Conservation (phyloP, 2,797 vertebrate genomes). For the Aphelocoma californica region DNA sequence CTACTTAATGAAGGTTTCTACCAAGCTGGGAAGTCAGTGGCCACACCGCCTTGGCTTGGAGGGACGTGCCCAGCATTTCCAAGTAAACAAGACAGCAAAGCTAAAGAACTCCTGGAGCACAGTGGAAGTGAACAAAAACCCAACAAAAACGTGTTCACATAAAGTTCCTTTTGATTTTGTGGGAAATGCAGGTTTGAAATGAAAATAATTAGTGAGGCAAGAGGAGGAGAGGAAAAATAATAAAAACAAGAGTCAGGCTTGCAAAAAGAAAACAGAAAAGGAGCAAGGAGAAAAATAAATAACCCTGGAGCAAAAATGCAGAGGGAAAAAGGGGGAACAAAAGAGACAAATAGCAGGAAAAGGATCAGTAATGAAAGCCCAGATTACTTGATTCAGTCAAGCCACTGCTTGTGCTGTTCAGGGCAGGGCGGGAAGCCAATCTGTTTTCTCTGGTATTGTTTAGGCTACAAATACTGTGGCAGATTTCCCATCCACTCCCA, state of each 20-base stretch:
- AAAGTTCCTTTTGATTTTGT: constrained; percentile 12
- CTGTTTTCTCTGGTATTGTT: constrained; percentile 35
- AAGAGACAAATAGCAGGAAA: constrained; percentile 53
- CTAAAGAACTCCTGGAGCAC: not conserved
- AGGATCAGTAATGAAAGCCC: constrained; percentile 47
- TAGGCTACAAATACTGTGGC: not conserved
- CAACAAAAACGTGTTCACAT: not conserved
- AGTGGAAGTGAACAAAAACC: not conserved
- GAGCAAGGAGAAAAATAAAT: constrained; percentile 26
- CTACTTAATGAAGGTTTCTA: not conserved
- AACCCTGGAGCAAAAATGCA: not conserved
- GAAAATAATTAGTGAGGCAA: not conserved
- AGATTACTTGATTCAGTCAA: constrained; percentile 35
- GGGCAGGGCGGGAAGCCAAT: constrained; percentile 26
- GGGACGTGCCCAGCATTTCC: not conserved
- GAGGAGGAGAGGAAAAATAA: not conserved
- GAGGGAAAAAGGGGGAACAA: constrained; percentile 23
- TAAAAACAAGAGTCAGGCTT: not conserved
- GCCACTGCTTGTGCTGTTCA: not conserved
- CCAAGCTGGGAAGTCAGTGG: not conserved
- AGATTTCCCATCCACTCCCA: constrained; percentile 26
- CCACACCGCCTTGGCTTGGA: not conserved
- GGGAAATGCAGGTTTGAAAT: not conserved
- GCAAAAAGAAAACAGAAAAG: not conserved
- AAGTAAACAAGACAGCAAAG: not conserved